phyloP scores from a whole-genome alignment of 2,797 vertebrate genomes.

The Fratercula arctica region DNA sequence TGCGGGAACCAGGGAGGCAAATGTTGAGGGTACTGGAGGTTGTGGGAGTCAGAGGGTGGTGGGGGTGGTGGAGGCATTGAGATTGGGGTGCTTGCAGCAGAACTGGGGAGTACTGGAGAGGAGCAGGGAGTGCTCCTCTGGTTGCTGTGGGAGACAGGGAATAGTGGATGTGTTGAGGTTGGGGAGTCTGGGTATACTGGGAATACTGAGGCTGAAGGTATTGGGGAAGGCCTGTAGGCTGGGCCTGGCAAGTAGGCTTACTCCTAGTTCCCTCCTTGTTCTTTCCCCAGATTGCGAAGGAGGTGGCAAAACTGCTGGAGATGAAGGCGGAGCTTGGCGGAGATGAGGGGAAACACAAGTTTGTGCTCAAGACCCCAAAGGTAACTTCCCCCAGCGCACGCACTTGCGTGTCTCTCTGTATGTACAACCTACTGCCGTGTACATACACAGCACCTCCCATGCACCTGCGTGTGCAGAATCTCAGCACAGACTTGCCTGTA shows the following conservation, averaged over 20 bases:
- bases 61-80: background rate
- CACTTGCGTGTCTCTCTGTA: rapidly evolving
- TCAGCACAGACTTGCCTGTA: background rate
- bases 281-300: slow-evolving; percentile 86
- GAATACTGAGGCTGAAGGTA: background rate
- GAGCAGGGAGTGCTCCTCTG: background rate
- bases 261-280: background rate
- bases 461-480: rapidly evolving
- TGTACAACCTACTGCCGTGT: rapidly evolving
- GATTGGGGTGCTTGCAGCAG: background rate
- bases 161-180: background rate
- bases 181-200: background rate
- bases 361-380: slow-evolving; percentile 97
- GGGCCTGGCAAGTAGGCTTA: background rate
- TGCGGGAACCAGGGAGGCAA: background rate
- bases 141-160: background rate
- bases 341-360: slow-evolving; percentile 91
- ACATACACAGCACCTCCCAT: rapidly evolving
- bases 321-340: slow-evolving; percentile 88
- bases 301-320: slow-evolving; percentile 89
- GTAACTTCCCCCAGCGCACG: slow-evolving; percentile 58
- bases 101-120: background rate
- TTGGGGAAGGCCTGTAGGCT: background rate
- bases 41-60: background rate
- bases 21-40: background rate